phyloP scores from a whole-genome alignment of 1,140 invertebrate genomes.

The Anoplophora glabripennis region DNA sequence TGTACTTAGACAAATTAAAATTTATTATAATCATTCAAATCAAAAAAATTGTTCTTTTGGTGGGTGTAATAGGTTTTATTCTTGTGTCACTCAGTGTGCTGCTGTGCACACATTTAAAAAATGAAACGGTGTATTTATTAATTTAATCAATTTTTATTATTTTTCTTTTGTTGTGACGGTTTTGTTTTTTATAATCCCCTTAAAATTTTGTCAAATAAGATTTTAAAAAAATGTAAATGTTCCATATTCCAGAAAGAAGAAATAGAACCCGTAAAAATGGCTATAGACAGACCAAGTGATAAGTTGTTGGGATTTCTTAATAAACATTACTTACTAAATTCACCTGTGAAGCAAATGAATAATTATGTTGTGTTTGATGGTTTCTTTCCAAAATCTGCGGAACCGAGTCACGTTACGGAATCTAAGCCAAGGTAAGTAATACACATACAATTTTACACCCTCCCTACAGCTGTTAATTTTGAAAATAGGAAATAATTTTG shows the following conservation, averaged over 20 bases:
- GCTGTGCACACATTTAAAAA: too few species aligned
- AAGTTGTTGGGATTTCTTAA: slow-evolving; percentile 81
- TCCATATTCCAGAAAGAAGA: slow-evolving; percentile 63
- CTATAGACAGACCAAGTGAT: slow-evolving; percentile 85
- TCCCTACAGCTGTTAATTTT: neutral
- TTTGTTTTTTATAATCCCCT: too few species aligned
- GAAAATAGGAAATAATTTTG: neutral
- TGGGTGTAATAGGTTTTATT: too few species aligned
- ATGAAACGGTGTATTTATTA: too few species aligned
- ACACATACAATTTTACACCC: neutral
- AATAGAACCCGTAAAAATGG: slow-evolving; percentile 67
- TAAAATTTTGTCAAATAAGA: too few species aligned
- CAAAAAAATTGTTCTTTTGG: too few species aligned
- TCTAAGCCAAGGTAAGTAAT: slow-evolving; percentile 22
- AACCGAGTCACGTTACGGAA: slow-evolving; percentile 6
- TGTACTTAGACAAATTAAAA: too few species aligned
- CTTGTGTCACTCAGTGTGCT: too few species aligned
- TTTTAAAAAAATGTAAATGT: too few species aligned
- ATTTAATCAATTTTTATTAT: too few species aligned
- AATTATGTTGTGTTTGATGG: slow-evolving; percentile 85
- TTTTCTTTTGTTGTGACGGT: too few species aligned
- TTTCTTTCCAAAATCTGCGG: slow-evolving; percentile 64
- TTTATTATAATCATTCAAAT: too few species aligned
- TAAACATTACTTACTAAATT: slow-evolving; percentile 76
- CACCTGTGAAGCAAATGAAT: slow-evolving; percentile 77